Evolutionary conservation across 2,888 invertebrate genomes (phyloP).

Genomic region (Palloptera scutellata): DNA sequence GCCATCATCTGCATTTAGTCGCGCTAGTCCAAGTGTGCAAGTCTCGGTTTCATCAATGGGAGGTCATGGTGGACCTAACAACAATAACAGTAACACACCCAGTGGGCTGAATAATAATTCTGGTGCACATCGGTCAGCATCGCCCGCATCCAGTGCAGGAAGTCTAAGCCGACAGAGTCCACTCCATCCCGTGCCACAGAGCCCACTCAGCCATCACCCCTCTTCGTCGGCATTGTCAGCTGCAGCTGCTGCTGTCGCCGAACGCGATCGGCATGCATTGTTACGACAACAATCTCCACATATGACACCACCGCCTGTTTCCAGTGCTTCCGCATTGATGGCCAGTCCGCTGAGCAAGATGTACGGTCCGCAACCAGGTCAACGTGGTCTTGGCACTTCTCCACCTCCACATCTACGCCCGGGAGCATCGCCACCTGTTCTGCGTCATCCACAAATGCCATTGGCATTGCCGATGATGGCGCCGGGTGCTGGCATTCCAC

Average conservation of each 20-base stretch:
- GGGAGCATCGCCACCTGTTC: conserved; percentile 68
- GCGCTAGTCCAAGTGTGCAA: conserved; percentile 65
- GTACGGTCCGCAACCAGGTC: conserved; percentile 66
- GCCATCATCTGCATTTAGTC: conserved; percentile 64
- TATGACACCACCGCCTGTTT: conserved; percentile 65
- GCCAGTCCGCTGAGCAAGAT: conserved; percentile 64
- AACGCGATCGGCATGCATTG: conserved; percentile 63
- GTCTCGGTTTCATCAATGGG: conserved; percentile 41
- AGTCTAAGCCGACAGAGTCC: conserved; percentile 63
- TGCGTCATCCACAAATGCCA: conserved; percentile 65
- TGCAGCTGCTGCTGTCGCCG: conserved; percentile 64
- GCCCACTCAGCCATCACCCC: conserved; percentile 63
- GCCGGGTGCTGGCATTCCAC: conserved; percentile 61
- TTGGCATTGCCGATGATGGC: conserved; percentile 63
- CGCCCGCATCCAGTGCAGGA: conserved; percentile 60
- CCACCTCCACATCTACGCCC: conserved; percentile 64
- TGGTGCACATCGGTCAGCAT: conserved; percentile 60
- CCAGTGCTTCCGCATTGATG: conserved; percentile 63
- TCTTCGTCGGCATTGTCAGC: conserved; percentile 63
- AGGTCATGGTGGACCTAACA: conserved; percentile 33
- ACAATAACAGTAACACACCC: conserved; percentile 45
- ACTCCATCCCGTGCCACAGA: conserved; percentile 64
- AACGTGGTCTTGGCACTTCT: conserved; percentile 67
- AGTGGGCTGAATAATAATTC: conserved; percentile 43
- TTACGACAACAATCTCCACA: conserved; percentile 64